Base-by-base conservation (phyloP, 2,797 vertebrate genomes). In the Hydrolagus colliei region DNA sequence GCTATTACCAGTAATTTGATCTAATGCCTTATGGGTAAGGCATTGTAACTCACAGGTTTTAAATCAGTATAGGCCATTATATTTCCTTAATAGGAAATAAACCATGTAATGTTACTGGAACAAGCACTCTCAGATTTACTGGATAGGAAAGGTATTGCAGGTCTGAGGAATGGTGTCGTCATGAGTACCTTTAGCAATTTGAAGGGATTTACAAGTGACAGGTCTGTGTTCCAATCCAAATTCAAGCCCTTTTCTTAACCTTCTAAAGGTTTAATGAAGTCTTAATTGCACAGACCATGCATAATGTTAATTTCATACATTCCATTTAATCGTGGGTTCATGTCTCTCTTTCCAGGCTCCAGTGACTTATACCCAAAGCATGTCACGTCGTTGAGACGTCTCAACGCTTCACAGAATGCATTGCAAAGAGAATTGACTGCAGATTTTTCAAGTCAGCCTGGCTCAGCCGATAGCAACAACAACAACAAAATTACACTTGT, bases 71-170 rank as follows among this genome's bases (percentile, higher is more conserved):
- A 82, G 8, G 18, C 27, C 9, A 82, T 35, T 68, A 41, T 32
- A 82, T 82, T 82, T 82, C 78, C 78, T 67, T 35, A 82, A 82
- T 20, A 68, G 78, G 63, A 35, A 82, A 16, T 82, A 65, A 68
- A 65, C 41, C 41, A 52, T 52, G 41, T 52, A 52, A 13, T 7
- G 32, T 80, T 13, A 65, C 77, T 27, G 4, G 61, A 80, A 63
- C 27, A 80, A 65, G 12, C 22, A 65, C 16, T 52, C 41, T 1
- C 27, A 67, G 14, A 82, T 82, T 41, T 82, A 68, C 14, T 35
- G 27, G 27, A 82, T 1, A 8, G 18, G 73, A 35, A 13, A 35
- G 27, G 63, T 27, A 9, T 22, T 27, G 22, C n/a, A 18, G 32
- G 27, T 67, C 62, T 67, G 14, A 68, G 27, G 41, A 52, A 52